Conservation (phyloP, 2,113 vertebrate genomes). For the Leptosomus discolor region DNA sequence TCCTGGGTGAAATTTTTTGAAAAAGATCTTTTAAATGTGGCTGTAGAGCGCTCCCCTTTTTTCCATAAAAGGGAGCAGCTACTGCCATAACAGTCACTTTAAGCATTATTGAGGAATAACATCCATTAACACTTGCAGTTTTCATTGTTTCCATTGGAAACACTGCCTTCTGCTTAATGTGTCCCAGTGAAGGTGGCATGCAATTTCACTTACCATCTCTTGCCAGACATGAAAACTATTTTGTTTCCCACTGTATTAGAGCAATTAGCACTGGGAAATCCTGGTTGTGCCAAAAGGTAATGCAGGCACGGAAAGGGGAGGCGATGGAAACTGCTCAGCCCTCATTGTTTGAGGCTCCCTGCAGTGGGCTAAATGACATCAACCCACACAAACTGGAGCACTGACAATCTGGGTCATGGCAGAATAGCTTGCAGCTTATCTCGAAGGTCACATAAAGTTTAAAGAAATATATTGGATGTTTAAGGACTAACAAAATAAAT, state of each 20-base stretch:
- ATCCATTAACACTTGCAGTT: slow-evolving; percentile 50
- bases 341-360: slow-evolving; percentile 60
- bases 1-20: neutral
- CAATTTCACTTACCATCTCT: slow-evolving; percentile 61
- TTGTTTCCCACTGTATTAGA: slow-evolving; percentile 62
- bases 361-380: slow-evolving; percentile 69
- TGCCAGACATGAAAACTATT: slow-evolving; percentile 63
- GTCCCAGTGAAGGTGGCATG: slow-evolving; percentile 57
- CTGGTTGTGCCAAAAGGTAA: slow-evolving; percentile 74
- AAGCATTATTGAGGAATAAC: slow-evolving; percentile 58
- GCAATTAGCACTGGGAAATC: slow-evolving; percentile 68
- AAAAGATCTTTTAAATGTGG: slow-evolving; percentile 33
- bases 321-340: slow-evolving; percentile 50
- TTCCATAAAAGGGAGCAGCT: slow-evolving; percentile 48
- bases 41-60: neutral
- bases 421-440: slow-evolving; percentile 62
- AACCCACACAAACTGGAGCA: slow-evolving; percentile 52
- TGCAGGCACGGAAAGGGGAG: slow-evolving; percentile 54
- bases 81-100: slow-evolving; percentile 38
- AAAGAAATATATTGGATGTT: slow-evolving; percentile 63
- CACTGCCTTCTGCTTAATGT: slow-evolving; percentile 63
- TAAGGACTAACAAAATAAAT: slow-evolving; percentile 45
- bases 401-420: slow-evolving; percentile 67
- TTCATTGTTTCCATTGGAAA: slow-evolving; percentile 63
- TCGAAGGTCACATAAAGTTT: slow-evolving; percentile 72